phyloP scores from a whole-genome alignment of 2,888 invertebrate genomes.

The Eupelmus urozonus region DNA sequence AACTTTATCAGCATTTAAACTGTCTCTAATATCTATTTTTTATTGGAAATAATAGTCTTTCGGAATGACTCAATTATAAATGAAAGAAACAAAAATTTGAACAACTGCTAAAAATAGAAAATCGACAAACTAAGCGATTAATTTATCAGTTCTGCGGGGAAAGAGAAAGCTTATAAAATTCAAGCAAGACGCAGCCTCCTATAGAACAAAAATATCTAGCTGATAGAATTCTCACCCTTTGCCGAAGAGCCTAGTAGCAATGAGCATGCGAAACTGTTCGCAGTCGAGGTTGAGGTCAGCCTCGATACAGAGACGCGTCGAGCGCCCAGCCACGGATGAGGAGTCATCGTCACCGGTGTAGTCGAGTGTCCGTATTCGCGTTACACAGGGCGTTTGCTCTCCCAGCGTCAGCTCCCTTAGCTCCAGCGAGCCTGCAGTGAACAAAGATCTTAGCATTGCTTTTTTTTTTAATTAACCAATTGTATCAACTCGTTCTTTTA shows the following conservation, averaged over 20 bases:
- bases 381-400: conserved; percentile 72
- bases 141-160: too few relatives aligned
- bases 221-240: conserved; percentile 73
- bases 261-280: conserved; percentile 79
- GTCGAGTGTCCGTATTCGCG: conserved; percentile 72
- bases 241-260: conserved; percentile 76
- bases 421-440: conserved; percentile 77
- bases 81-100: too few relatives aligned
- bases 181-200: too few relatives aligned
- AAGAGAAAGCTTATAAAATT: too few relatives aligned
- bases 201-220: too few relatives aligned
- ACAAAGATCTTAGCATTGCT: not conserved
- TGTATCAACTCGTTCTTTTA: too few relatives aligned
- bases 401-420: conserved; percentile 78
- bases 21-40: too few relatives aligned
- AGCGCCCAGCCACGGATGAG: conserved; percentile 14
- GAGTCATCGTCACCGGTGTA: conserved; percentile 68
- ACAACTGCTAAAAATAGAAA: too few relatives aligned
- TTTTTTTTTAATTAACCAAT: not conserved
- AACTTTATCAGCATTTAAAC: too few relatives aligned
- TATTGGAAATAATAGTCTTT: too few relatives aligned
- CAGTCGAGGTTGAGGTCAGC: conserved; percentile 77
- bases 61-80: too few relatives aligned
- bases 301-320: conserved; percentile 77
- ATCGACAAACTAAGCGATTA: too few relatives aligned